Conservation (phyloP, 1,140 invertebrate genomes). For the Hermatobates lingyangjiaoensis region DNA sequence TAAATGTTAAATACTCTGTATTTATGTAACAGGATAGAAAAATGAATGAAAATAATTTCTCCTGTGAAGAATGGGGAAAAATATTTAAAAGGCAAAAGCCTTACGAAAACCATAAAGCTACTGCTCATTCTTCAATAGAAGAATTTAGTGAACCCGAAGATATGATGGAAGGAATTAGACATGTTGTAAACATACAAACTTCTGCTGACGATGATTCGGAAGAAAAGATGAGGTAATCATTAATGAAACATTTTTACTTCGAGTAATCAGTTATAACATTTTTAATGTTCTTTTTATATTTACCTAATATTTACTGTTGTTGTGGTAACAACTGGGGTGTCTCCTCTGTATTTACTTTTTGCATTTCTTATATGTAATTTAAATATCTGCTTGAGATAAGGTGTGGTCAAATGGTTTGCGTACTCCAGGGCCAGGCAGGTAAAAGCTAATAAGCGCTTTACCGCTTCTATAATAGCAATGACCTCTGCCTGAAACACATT, state of each 20-base stretch:
- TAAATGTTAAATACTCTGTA: neutral
- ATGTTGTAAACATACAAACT: slow-evolving; percentile 29
- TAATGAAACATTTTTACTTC: slow-evolving; percentile 2
- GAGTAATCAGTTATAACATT: no score
- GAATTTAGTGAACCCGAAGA: slow-evolving; percentile 68
- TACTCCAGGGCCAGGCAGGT: no score
- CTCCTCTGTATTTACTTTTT: no score
- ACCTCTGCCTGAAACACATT: no score
- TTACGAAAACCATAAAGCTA: slow-evolving; percentile 38
- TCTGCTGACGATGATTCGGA: slow-evolving; percentile 18
- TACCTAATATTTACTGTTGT: no score
- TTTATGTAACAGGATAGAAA: neutral
- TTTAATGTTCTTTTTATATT: no score
- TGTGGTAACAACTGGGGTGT: no score
- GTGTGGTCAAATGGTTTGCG: no score
- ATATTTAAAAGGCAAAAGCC: slow-evolving; percentile 41
- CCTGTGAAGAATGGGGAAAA: slow-evolving; percentile 37
- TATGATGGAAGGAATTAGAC: slow-evolving; percentile 59
- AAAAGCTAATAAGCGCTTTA: no score
- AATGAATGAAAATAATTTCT: slow-evolving; percentile 6
- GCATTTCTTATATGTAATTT: no score
- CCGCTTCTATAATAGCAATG: no score
- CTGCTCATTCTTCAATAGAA: slow-evolving; percentile 31
- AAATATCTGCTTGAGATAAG: no score
- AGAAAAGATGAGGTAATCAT: slow-evolving; percentile 13